Conservation (phyloP, 2,797 vertebrate species). For the Lutjanus campechanus region DNA sequence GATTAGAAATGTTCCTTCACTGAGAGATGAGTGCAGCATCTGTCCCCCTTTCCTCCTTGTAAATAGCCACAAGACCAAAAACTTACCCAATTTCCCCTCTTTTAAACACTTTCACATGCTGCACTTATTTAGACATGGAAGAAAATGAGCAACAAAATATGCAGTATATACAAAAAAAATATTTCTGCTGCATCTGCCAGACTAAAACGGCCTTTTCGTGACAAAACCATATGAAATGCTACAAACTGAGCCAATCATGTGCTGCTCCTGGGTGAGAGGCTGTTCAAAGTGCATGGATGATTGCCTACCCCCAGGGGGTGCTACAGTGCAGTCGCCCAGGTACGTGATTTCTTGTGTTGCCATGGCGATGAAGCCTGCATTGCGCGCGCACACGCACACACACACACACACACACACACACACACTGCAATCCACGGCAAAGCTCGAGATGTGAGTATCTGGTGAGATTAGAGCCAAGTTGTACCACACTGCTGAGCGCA, state of each 20-base stretch:
- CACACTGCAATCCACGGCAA: slow-evolving; percentile 26
- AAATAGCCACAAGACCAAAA: slow-evolving; percentile 8
- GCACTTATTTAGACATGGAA: slow-evolving; percentile 28
- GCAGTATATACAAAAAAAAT: slow-evolving; percentile 18
- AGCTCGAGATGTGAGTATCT: slow-evolving; percentile 44
- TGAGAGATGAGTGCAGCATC: slow-evolving; percentile 14
- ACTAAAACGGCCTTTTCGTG: slow-evolving; percentile 22
- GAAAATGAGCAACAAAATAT: slow-evolving; percentile 37
- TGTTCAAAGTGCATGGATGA: slow-evolving; percentile 40
- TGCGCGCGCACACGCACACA: slow-evolving; percentile 25
- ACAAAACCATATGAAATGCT: slow-evolving; percentile 37
- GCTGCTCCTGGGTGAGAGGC: slow-evolving; percentile 7
- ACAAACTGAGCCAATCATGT: slow-evolving; percentile 26
- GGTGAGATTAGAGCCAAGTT: slow-evolving; percentile 34
- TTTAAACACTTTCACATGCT: slow-evolving; percentile 54
- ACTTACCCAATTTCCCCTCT: slow-evolving; percentile 16
- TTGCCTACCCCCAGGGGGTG: slow-evolving; percentile 68
- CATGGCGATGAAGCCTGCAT: slow-evolving; percentile 57
- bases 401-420: slow-evolving; percentile 24
- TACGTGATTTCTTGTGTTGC: slow-evolving; percentile 56
- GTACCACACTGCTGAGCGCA: slow-evolving; percentile 44
- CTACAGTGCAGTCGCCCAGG: slow-evolving; percentile 49
- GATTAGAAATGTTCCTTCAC: slow-evolving; percentile 8
- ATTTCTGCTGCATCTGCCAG: slow-evolving; percentile 22
- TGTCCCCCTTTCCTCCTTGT: not conserved